Evolutionary conservation across 2,113 vertebrate genomes (phyloP).

Genomic region (Poecilia latipinna): DNA sequence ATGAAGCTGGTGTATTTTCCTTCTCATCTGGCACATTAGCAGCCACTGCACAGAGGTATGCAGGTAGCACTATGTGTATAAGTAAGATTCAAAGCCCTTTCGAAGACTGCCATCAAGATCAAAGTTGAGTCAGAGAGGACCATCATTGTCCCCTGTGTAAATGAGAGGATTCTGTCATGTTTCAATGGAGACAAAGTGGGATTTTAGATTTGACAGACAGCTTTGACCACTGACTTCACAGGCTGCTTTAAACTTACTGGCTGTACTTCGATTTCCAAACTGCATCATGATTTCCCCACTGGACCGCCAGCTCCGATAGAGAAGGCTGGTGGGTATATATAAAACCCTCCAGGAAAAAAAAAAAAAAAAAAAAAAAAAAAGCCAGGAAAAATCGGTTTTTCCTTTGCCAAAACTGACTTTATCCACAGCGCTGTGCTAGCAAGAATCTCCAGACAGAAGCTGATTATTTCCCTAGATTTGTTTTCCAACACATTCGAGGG

Average conservation of each 20-base stretch:
- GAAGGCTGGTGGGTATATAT: conserved; percentile 29
- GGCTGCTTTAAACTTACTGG: conserved; percentile 10
- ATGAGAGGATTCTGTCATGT: conserved; percentile 12
- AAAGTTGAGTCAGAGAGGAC: conserved; percentile 26
- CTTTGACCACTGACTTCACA: conserved; percentile 22
- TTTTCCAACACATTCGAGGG: not conserved
- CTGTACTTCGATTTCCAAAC: conserved; percentile 9
- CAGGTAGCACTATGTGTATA: conserved; percentile 12
- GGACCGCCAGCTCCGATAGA: conserved; percentile 15
- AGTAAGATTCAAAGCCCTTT: conserved; percentile 5
- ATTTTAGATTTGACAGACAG: conserved; percentile 35
- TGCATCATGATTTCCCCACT: conserved; percentile 13
- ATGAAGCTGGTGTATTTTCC: conserved; percentile 25
- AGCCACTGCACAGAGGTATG: conserved; percentile 18
- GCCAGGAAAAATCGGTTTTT: conserved; percentile 16
- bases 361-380: not conserved
- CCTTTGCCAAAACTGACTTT: conserved; percentile 53
- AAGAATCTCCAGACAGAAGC: conserved; percentile 6
- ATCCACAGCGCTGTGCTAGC: conserved; percentile 29
- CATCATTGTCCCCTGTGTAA: conserved; percentile 22
- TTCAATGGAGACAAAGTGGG: not conserved
- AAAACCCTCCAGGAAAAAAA: conserved; percentile 7
- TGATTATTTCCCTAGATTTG: conserved; percentile 26
- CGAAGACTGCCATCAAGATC: conserved; percentile 28
- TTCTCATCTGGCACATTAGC: conserved; percentile 11